Percentiles rank a stretch among this genome's conserved stretches.
phyloP scores from a whole-genome alignment of 2,797 vertebrate genomes.

The Leptodactylus fallax region DNA sequence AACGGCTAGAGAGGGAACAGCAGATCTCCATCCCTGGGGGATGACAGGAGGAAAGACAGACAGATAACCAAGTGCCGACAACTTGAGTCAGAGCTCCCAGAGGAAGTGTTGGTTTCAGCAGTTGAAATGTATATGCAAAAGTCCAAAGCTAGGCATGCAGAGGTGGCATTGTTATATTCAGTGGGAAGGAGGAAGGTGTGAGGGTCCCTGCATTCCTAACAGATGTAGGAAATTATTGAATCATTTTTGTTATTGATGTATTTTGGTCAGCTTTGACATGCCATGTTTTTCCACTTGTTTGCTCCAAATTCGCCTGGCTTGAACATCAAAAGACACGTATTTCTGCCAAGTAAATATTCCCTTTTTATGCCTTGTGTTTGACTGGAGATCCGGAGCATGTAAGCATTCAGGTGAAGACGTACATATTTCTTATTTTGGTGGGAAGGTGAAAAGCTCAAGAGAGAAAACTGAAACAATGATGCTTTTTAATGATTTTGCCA shows the following conservation, averaged over 20 bases:
- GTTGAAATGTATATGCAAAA: constrained; percentile 76
- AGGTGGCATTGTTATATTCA: constrained; percentile 77
- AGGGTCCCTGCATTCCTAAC: constrained; percentile 69
- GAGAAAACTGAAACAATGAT: constrained; percentile 49
- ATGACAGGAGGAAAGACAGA: constrained; percentile 72
- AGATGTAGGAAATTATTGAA: constrained; percentile 74
- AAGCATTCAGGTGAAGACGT: constrained; percentile 48
- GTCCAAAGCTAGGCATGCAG: constrained; percentile 74
- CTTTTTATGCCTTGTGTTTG: constrained; percentile 52
- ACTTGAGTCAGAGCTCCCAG: constrained; percentile 81
- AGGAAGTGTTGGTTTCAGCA: constrained; percentile 81
- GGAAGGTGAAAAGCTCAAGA: constrained; percentile 42
- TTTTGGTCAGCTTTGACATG: constrained; percentile 74
- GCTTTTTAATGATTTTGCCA: constrained; percentile 50
- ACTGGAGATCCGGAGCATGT: constrained; percentile 53
- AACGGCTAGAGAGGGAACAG: constrained; percentile 74
- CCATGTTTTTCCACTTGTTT: constrained; percentile 72
- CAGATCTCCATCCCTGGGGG: constrained; percentile 71
- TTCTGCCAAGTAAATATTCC: constrained; percentile 59
- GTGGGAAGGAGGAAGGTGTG: constrained; percentile 67
- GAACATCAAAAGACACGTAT: constrained; percentile 73
- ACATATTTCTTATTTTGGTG: constrained; percentile 35
- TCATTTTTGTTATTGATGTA: constrained; percentile 74
- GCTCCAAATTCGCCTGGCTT: constrained; percentile 75
- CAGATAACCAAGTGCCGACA: constrained; percentile 81